A percentile compares a stretch with the other conserved stretches of the same genome.
Conservation (phyloP, 2,888 invertebrate genomes). For the Caenorhabditis virilis region DNA sequence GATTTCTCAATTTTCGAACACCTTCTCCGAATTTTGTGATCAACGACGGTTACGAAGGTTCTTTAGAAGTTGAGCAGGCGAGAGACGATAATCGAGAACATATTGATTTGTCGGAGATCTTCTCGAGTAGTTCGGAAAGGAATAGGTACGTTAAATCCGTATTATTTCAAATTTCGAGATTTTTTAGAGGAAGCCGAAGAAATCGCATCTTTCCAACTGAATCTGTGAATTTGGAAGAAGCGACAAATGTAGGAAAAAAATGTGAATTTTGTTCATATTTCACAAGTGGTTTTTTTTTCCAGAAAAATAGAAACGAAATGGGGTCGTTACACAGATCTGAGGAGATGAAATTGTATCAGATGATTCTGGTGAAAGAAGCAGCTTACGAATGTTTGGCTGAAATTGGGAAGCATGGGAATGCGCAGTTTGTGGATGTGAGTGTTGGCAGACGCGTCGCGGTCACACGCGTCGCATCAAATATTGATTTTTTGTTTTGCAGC, state of each 20-base stretch:
- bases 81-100: slow-evolving; percentile 19
- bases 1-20: background rate
- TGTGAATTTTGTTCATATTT: too few relatives aligned
- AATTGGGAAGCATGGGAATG: slow-evolving; percentile 51
- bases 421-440: slow-evolving; percentile 63
- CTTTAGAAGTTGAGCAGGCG: slow-evolving; percentile 14
- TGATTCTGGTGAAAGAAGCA: slow-evolving; percentile 59
- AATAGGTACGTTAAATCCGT: background rate
- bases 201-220: too few relatives aligned
- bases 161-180: background rate
- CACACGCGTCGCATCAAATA: background rate
- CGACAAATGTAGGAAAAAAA: background rate
- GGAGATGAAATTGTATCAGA: slow-evolving; percentile 54
- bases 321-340: slow-evolving; percentile 43
- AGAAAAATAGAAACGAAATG: background rate
- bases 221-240: background rate
- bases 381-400: slow-evolving; percentile 60
- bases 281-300: too few relatives aligned
- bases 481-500: slow-evolving; percentile 73
- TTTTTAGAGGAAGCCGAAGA: too few relatives aligned
- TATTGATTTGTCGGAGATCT: slow-evolving; percentile 29
- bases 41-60: slow-evolving; percentile 3
- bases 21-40: background rate
- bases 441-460: background rate
- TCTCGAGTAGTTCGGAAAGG: background rate